A percentile compares a stretch with the other conserved stretches of the same genome.
Evolutionary conservation across 2,113 vertebrate species (phyloP).

Genomic region (Romanogobio albipinnatus): DNA sequence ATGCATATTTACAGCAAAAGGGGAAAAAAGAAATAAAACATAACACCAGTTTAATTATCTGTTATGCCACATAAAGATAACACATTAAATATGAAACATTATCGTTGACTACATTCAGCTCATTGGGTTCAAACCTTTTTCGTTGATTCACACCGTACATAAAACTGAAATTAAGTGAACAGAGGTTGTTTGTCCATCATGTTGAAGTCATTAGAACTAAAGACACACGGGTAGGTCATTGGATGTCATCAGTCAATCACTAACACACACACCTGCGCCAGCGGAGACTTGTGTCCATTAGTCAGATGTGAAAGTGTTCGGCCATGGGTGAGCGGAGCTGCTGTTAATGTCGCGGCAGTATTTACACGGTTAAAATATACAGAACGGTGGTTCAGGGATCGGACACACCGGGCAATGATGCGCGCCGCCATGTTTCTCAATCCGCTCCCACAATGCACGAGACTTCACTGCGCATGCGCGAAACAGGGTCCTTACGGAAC

Average conservation of each 20-base stretch:
- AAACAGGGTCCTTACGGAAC: background rate
- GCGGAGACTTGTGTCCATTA: conserved; percentile 61
- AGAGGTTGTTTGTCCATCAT: background rate
- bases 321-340: conserved; percentile 34
- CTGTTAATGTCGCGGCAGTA: conserved; percentile 52
- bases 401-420: conserved; percentile 83
- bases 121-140: background rate
- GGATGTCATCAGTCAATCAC: conserved; percentile 59
- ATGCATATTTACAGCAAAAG: background rate
- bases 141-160: background rate
- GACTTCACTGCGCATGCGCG: conserved; percentile 22
- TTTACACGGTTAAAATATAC: conserved; percentile 54
- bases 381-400: conserved; percentile 68
- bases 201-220: background rate
- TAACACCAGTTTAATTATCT: background rate
- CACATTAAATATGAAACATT: background rate
- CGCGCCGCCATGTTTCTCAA: conserved; percentile 84
- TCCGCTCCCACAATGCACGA: conserved; percentile 70
- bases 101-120: background rate
- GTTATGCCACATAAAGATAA: background rate
- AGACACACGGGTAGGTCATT: conserved; percentile 77
- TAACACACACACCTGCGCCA: conserved; percentile 65
- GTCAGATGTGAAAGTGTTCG: conserved; percentile 61
- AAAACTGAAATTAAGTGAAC: background rate
- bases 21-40: no score